Conservation (phyloP, 2,888 invertebrate genomes). For the Polyommatus iphigenia region DNA sequence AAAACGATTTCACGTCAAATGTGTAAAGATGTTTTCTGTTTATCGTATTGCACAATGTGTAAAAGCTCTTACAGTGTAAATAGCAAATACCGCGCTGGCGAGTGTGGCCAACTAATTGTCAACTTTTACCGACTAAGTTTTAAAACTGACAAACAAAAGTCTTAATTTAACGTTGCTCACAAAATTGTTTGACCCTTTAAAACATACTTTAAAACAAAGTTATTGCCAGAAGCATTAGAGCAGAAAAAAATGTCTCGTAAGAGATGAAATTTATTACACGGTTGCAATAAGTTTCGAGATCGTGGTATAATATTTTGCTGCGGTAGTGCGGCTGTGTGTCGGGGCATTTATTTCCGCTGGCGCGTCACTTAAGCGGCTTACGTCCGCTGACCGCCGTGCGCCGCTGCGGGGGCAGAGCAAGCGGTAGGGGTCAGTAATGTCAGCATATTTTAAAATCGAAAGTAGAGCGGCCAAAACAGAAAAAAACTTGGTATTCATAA, state of each 20-base stretch:
- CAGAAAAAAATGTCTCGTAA: not conserved
- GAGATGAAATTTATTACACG: not conserved
- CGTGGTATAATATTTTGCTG: not conserved
- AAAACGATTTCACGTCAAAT: too few species aligned
- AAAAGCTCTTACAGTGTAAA: too few species aligned
- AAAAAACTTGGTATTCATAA: too few species aligned
- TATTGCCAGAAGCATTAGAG: not conserved
- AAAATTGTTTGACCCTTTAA: not conserved
- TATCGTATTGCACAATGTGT: not conserved
- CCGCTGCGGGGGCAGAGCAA: not conserved
- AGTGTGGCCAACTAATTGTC: slow-evolving; percentile 5
- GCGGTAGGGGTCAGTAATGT: not conserved
- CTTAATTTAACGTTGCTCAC: not conserved
- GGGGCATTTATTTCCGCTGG: not conserved
- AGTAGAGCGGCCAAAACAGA: too few species aligned
- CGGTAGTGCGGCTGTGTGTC: not conserved
- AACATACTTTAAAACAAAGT: not conserved
- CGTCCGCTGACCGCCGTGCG: not conserved
- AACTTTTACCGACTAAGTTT: not conserved
- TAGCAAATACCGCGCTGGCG: not conserved
- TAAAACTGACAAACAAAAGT: not conserved
- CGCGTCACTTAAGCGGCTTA: slow-evolving; percentile 15
- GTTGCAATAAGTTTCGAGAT: not conserved
- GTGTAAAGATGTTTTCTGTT: too few species aligned
- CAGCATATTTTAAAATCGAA: not conserved